phyloP scores from a whole-genome alignment of 2,113 vertebrate genomes.

The Balaeniceps rex region DNA sequence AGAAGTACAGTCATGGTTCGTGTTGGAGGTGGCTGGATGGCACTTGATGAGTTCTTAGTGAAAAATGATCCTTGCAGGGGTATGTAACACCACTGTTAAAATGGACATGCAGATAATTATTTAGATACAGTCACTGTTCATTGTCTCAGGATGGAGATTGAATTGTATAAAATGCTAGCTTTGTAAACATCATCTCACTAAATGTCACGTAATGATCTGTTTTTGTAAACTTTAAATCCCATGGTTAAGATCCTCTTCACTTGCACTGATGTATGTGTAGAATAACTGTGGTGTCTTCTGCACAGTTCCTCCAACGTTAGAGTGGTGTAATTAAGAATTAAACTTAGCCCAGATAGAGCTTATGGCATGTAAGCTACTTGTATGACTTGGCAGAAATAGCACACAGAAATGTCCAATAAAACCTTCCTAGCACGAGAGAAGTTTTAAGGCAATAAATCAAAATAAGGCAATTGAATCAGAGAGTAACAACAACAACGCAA shows the following conservation, averaged over 20 bases:
- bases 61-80: slow-evolving; percentile 99
- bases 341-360: background rate
- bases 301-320: background rate
- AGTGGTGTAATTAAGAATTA: background rate
- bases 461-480: background rate
- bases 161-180: slow-evolving; percentile 5
- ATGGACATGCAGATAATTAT: background rate
- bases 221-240: slow-evolving; percentile 28
- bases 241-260: background rate
- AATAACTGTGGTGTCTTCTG: slow-evolving; percentile 14
- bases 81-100: slow-evolving; percentile 65
- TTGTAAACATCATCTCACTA: slow-evolving; percentile 27
- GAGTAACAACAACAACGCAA: background rate
- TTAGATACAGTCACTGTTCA: background rate
- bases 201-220: background rate
- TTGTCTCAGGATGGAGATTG: background rate
- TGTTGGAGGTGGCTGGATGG: slow-evolving; percentile 99
- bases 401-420: background rate
- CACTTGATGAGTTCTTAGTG: slow-evolving; percentile 96
- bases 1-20: slow-evolving; percentile 98
- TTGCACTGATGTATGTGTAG: background rate
- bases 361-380: background rate
- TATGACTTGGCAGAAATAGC: slow-evolving; percentile 8
- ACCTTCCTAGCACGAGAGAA: background rate
- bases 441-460: background rate